Conservation (phyloP, 2,888 invertebrate genomes). For the Parascotia fuliginaria region DNA sequence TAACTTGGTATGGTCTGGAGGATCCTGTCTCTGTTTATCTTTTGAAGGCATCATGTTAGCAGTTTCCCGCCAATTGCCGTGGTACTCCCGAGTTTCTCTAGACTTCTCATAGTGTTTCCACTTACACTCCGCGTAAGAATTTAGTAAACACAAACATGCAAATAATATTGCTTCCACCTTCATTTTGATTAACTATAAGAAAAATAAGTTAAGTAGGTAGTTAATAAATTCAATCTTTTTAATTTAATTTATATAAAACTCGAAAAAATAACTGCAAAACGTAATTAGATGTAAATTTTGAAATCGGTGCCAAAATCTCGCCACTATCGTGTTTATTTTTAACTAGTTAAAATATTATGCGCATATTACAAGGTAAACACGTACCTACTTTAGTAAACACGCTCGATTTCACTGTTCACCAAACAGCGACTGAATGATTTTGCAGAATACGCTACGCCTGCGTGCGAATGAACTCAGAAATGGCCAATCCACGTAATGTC, state of each 20-base stretch:
- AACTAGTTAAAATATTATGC: conserved; percentile 19
- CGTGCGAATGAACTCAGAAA: conserved; percentile 4
- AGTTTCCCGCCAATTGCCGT: conserved; percentile 37
- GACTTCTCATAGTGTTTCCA: conserved; percentile 31
- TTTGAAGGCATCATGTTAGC: conserved; percentile 58
- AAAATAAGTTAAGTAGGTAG: too few species aligned
- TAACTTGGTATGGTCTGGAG: conserved; percentile 87
- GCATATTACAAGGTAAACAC: conserved; percentile 20
- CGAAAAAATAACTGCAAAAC: too few species aligned
- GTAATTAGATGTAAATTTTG: neutral
- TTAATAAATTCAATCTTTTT: too few species aligned
- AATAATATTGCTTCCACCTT: conserved; percentile 42
- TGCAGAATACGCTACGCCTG: conserved; percentile 16
- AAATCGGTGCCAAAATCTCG: conserved; percentile 42
- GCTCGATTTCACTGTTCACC: conserved; percentile 10
- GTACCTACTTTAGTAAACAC: conserved; percentile 17
- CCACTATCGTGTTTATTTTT: conserved; percentile 40
- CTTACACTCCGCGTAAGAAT: conserved; percentile 47
- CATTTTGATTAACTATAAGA: conserved; percentile 41
- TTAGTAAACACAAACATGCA: conserved; percentile 40
- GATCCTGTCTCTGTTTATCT: conserved; percentile 51
- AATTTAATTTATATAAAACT: too few species aligned
- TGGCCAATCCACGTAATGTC: conserved; percentile 1
- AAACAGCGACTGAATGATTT: conserved; percentile 31
- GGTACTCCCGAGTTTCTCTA: conserved; percentile 17